Evolutionary conservation across 2,113 vertebrate species (phyloP), one percentile per base, ranked within the genome.

Genomic region (Apistogramma diplotaenia): DNA sequence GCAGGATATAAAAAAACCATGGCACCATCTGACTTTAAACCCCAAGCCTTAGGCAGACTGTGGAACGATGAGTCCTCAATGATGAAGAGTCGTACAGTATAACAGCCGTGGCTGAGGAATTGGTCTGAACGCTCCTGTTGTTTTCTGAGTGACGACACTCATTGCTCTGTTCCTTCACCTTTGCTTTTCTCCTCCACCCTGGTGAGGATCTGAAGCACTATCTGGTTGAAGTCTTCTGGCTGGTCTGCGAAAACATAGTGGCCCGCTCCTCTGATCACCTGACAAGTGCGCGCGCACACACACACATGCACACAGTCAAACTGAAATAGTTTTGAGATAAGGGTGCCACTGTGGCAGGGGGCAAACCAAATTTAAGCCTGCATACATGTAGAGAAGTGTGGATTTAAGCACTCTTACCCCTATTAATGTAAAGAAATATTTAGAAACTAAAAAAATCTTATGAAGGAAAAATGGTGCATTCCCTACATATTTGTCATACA

Each of bases 221-320:
- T 95, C 89, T 97, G 95, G 57, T 99, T 99, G 94, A 99, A 99
- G 87, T 99, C 98, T 29, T 97, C 96, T 0, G 98, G 96, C 35
- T 99, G 98, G 93, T 99, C 97, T 0, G 98, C 98, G 0, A 98
- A 99, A 56, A 99, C 98, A 0, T 99, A 99, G 89, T 99, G 98
- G 59, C 98, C 98, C 0, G 97, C 98, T 58, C 97, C 98, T 33
- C 97, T 96, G 89, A 99, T 97, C 82, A 97, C 97, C 98, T 99
- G 80, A 73, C 13, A 43, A 37, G 73, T 1, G 53, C 54, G 82
- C 19, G 76, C 54, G 77, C 53, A 61, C 23, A 12, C 5, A 21
- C 6, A 85, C 19, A 81, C 58, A 79, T 53, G 83, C 19, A 81
- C 58, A 79, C 56, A 61, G 9, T 7, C 8, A 21, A 53, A 7